Percentiles rank a stretch among this genome's conserved stretches.
Evolutionary conservation across 1,140 invertebrate species (phyloP).

Genomic region (Drosophila nebulosa): DNA sequence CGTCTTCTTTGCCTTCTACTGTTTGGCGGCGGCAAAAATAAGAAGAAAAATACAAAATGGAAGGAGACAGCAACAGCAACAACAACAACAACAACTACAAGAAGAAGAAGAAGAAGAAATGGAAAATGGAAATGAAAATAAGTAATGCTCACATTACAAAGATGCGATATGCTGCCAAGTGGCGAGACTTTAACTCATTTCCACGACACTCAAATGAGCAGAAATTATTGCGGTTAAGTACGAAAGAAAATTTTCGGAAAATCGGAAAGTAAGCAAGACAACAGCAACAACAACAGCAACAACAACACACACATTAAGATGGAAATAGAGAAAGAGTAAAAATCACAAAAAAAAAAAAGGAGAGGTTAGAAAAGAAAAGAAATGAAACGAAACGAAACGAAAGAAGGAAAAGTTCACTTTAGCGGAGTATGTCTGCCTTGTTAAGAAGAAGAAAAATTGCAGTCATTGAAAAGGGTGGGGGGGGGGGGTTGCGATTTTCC

Average conservation of each 20-base stretch:
- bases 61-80: no score
- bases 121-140: constrained; percentile 58
- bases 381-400: neutral
- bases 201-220: constrained; percentile 79
- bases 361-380: no score
- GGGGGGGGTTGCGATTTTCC: no score
- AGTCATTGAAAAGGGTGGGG: constrained; percentile 31
- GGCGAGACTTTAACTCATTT: constrained; percentile 70
- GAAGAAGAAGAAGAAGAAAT: constrained; percentile 14
- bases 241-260: constrained; percentile 50
- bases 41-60: constrained; percentile 13
- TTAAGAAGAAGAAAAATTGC: constrained; percentile 47
- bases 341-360: neutral
- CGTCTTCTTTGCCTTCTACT: neutral
- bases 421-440: constrained; percentile 17
- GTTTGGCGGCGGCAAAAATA: constrained; percentile 46
- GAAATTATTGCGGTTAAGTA: constrained; percentile 79
- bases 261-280: constrained; percentile 67
- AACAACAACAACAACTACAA: neutral
- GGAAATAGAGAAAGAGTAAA: constrained; percentile 22
- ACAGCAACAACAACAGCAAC: no score
- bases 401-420: constrained; percentile 42
- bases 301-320: constrained; percentile 20
- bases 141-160: constrained; percentile 73
- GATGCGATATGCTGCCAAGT: constrained; percentile 54